Evolutionary conservation across 2,113 vertebrate genomes (phyloP), one percentile per base, ranked within the genome.

Genomic region (Hippocampus zosterae): DNA sequence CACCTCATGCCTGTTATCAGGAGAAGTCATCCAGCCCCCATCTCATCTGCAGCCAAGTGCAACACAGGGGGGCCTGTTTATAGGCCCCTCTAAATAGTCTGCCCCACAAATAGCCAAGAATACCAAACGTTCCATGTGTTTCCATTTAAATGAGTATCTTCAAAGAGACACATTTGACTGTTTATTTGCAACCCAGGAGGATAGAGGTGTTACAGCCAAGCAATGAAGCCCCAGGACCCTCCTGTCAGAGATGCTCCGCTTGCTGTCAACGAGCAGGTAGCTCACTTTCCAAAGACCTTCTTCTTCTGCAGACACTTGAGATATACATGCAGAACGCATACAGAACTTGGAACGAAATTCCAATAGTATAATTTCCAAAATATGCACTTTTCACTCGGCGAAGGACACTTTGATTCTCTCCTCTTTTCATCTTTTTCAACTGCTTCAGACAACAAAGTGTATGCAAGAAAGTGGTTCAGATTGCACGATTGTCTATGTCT

Each of bases 181-280:
- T 77, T 56, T 77, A 68, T 81, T 69, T 68, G 44, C 67, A 96
- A 93, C 92, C 73, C 76, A 87, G 85, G 88, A 86, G 76, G 88
- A 75, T 82, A 78, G 85, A 88, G 78, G 55, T 74, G 77, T 76
- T 75, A 85, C 79, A 76, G 82, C 41, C 73, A 59, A 89, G 83
- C 84, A 84, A 98, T 98, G 96, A 95, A 95, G 84, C 88, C 94
- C 8, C 93, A 93, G 81, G 90, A 93, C 1, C 87, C 89, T 69
- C 88, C 91, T 66, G 83, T 88, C 75, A 92, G 93, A 76, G 93
- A 94, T 82, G 91, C 92, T 11, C 89, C 94, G 15, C 93, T 96
- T 74, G 95, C 93, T 29, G 92, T 98, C 83, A 98, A 97, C 15
- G 95, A 98, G 85, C 96, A 98, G 95, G 96, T 98, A 94, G 82